These are phyloP conservation scores for Ploceus nigricollis DNA, from an alignment of 2,113 vertebrate genomes.

Conservation along the genomic window DNA sequence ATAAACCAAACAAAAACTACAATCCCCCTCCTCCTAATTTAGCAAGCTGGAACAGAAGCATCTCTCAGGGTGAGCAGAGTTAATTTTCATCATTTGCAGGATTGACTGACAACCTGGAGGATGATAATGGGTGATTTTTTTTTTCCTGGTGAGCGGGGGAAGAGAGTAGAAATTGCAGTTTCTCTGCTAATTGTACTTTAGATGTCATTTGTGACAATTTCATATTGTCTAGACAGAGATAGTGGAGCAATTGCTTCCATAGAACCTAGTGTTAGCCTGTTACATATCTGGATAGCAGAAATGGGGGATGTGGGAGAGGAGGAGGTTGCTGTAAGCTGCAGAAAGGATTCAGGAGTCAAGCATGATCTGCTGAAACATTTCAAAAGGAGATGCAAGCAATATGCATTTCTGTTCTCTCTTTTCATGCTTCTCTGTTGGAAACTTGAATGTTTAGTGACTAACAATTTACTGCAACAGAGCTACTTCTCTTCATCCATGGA, in stretches of 20 bases:
- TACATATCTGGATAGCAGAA: conserved; percentile 49
- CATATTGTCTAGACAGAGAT: conserved; percentile 76
- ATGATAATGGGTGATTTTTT: conserved; percentile 53
- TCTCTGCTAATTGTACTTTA: conserved; percentile 74
- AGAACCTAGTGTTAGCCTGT: conserved; percentile 53
- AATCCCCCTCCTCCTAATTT: conserved; percentile 14
- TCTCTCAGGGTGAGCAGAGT: conserved; percentile 42
- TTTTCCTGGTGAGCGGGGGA: conserved; percentile 43
- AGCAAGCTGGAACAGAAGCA: conserved; percentile 41
- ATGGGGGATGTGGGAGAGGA: not conserved
- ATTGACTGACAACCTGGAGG: conserved; percentile 72
- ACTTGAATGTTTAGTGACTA: not conserved
- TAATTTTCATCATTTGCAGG: conserved; percentile 48
- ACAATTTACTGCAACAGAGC: not conserved
- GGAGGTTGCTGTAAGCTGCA: not conserved
- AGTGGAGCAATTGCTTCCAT: conserved; percentile 59
- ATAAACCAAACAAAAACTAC: not conserved
- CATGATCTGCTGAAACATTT: not conserved
- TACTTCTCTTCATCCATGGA: not conserved
- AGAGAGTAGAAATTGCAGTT: conserved; percentile 72
- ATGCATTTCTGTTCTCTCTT: not conserved
- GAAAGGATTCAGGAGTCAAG: not conserved
- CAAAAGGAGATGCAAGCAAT: not conserved
- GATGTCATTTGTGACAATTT: conserved; percentile 74
- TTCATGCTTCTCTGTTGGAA: not conserved